phyloP scores from a whole-genome alignment of 2,797 vertebrate species.

The Siniperca obscura region DNA sequence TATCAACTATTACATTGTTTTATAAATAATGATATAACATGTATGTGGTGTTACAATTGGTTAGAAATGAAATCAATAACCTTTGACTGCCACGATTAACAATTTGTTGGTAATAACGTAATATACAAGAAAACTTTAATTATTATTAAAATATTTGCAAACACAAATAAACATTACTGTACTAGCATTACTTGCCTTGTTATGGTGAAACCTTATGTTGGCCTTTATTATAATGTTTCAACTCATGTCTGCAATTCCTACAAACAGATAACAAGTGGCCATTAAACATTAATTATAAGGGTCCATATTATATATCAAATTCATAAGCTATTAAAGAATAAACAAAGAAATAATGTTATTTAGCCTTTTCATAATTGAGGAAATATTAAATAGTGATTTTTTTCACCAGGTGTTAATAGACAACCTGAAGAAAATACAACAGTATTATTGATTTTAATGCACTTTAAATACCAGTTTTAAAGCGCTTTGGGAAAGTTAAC shows the following conservation, averaged over 20 bases:
- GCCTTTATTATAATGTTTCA: background rate
- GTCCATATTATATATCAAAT: background rate
- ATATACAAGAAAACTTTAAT: background rate
- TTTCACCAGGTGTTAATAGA: constrained; percentile 53
- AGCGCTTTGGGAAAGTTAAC: constrained; percentile 13
- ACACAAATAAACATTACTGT: background rate
- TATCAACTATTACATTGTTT: constrained; percentile 3
- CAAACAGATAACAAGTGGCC: background rate
- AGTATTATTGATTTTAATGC: constrained; percentile 70
- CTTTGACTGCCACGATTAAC: background rate
- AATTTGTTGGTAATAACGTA: background rate
- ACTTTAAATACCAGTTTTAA: constrained; percentile 63
- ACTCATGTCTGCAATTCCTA: background rate
- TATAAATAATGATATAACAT: background rate
- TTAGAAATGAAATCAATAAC: background rate
- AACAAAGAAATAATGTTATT: constrained; percentile 11
- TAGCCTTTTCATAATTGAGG: background rate
- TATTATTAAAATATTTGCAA: constrained; percentile 2
- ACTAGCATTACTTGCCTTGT: background rate
- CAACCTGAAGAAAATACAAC: constrained; percentile 22
- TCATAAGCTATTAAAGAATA: background rate
- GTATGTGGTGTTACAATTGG: constrained; percentile 4
- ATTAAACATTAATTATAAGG: background rate
- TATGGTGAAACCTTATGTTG: background rate
- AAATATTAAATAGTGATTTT: constrained; percentile 61